Base-by-base conservation (phyloP, 2,888 invertebrate species). In the Amitus sp. region DNA sequence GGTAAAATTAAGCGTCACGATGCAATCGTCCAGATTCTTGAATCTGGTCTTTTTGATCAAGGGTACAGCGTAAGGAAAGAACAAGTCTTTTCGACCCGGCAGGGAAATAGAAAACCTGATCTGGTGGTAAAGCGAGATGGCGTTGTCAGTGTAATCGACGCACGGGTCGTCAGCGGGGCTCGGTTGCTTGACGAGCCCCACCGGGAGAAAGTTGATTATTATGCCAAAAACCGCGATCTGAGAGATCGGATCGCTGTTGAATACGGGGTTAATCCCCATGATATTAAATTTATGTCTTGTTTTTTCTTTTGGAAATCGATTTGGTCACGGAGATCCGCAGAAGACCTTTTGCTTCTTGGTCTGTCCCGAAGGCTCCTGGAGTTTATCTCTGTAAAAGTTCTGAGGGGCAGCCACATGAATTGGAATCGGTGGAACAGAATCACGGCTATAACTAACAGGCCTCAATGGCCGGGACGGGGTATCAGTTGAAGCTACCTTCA, bases 161-260 rank as follows among this genome's bases (percentile, higher is more conserved):
- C 73, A 0, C 78, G 81, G 62, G 67, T 80, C 2, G 78, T 79
- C 39, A 71, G 74, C 34, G 77, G 74, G 12, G 68, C 69, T 47
- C 58, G 61, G 0, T 48, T 66, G 2, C 12, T 15, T 13, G 39
- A 39, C 15, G 39, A 39, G 17, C 7, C 39, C 12, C 74, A 78
- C 17, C 47, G 50, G 1, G 46, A 30, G 9, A 79, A 81, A 39
- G 53, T 64, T 10, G 13, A 2, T 2, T 71, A 76, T 20, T 77
- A 78, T 68, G 65, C 48, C 0, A 28, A 47, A 3, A 62, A 67
- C 17, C 0, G n/a, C 0, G 18, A 27, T 4, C 33, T 68, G 2
- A 9, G 9, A 0, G 17, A n/a, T n/a, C n/a, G n/a, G n/a, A n/a
- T 23, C 23, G 23, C 23, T 23, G 7, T 23, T 23, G 23, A n/a